Percentiles rank a stretch among this genome's conserved stretches.
Evolutionary conservation across 2,113 vertebrate genomes (phyloP).

Genomic region (Psephotus haematonotus): DNA sequence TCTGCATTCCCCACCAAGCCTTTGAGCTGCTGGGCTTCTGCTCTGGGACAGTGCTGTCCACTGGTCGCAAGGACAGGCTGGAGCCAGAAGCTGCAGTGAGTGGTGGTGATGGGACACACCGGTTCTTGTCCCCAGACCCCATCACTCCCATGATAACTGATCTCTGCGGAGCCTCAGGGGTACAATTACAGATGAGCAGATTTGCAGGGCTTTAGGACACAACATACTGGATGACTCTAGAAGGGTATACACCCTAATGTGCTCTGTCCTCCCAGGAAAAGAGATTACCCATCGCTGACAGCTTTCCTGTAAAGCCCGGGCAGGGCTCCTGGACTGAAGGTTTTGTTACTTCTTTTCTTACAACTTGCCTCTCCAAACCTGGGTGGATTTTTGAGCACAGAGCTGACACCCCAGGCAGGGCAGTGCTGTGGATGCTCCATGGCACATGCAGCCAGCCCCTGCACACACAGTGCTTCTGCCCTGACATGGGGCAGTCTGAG

Average conservation of each 20-base stretch:
- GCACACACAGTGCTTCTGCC: not conserved
- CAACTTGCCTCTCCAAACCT: not conserved
- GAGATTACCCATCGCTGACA: not conserved
- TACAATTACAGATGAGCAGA: accelerated
- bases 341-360: not conserved
- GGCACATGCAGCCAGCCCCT: accelerated
- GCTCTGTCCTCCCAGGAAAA: not conserved
- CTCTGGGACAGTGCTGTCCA: not conserved
- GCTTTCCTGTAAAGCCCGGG: not conserved
- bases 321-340: not conserved
- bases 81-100: not conserved
- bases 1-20: not conserved
- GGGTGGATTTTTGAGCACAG: not conserved
- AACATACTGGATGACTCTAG: not conserved
- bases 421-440: not conserved
- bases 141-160: accelerated
- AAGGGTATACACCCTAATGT: not conserved
- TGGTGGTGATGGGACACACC: accelerated
- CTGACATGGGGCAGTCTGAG: not conserved
- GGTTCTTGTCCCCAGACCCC: accelerated
- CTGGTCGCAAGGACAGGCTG: not conserved
- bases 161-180: not conserved
- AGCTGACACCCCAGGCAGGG: not conserved
- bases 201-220: not conserved
- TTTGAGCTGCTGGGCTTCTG: accelerated